phyloP scores from a whole-genome alignment of 2,797 vertebrate genomes.

The Phoeniculus purpureus region DNA sequence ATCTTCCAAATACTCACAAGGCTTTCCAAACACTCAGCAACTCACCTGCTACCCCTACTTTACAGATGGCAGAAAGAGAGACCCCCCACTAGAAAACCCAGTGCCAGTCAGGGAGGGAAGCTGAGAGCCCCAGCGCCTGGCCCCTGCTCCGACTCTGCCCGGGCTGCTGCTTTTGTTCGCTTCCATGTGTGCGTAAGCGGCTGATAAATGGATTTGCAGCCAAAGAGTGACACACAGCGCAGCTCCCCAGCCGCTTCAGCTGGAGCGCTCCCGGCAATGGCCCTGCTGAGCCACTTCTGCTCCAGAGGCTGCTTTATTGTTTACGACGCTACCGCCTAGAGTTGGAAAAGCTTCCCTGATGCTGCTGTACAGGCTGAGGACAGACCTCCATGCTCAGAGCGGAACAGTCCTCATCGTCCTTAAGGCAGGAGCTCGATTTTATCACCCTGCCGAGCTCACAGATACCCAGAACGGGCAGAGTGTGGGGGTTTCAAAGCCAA shows the following conservation, averaged over 20 bases:
- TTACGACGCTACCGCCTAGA: background rate
- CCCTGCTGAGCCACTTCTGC: conserved; percentile 3
- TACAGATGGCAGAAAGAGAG: background rate
- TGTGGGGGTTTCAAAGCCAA: background rate
- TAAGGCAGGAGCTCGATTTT: background rate
- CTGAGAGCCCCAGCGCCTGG: background rate
- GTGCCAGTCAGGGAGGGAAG: background rate
- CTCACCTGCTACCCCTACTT: background rate
- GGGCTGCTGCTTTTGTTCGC: conserved; percentile 23
- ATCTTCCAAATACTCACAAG: background rate
- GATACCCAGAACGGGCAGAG: background rate
- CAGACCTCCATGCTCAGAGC: background rate
- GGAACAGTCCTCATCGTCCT: background rate
- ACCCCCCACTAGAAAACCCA: background rate
- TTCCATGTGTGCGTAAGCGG: background rate
- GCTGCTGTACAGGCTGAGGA: background rate
- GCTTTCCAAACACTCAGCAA: background rate
- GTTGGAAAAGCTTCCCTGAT: background rate
- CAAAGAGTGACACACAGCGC: conserved; percentile 44
- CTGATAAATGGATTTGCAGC: conserved; percentile 53
- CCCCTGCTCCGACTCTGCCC: background rate
- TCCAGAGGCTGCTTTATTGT: conserved; percentile 6
- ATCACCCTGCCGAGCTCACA: background rate
- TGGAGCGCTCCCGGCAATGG: background rate
- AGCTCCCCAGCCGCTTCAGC: conserved; percentile 34